A percentile compares a stretch with the other conserved stretches of the same genome.
Evolutionary conservation across 2,113 vertebrate species (phyloP).

Genomic region (Atlantisia rogersi): DNA sequence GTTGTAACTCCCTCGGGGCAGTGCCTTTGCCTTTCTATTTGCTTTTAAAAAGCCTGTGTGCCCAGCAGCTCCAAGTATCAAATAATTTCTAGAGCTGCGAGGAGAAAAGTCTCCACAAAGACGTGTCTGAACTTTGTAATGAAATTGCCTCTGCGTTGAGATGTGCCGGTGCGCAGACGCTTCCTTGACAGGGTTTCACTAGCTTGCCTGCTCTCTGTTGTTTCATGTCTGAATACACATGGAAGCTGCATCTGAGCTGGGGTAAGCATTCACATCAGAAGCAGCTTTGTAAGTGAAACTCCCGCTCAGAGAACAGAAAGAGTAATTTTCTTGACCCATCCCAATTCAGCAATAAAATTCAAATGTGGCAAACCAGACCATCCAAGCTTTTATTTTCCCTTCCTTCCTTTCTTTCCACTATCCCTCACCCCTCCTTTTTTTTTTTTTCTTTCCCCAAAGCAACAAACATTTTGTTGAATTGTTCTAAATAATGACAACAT

Average conservation of each 20-base stretch:
- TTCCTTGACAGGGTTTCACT: background rate
- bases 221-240: slow-evolving; percentile 1
- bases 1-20: background rate
- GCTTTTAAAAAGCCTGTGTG: slow-evolving; percentile 11
- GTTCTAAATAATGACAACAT: slow-evolving; percentile 59
- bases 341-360: slow-evolving; percentile 40
- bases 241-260: slow-evolving; percentile 1
- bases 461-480: slow-evolving; percentile 56
- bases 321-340: slow-evolving; percentile 44
- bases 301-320: slow-evolving; percentile 11
- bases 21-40: background rate
- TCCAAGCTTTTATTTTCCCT: slow-evolving; percentile 43
- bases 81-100: slow-evolving; percentile 18
- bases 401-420: slow-evolving; percentile 1
- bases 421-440: slow-evolving; percentile 23
- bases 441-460: background rate
- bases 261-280: slow-evolving; percentile 24
- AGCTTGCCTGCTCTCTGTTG: background rate
- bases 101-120: background rate
- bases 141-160: background rate
- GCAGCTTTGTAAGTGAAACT: slow-evolving; percentile 20
- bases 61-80: background rate
- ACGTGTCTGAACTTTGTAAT: background rate
- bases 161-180: background rate
- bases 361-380: slow-evolving; percentile 37